Base-by-base conservation (phyloP, 2,888 invertebrate species). In the Terebella lapidaria region DNA sequence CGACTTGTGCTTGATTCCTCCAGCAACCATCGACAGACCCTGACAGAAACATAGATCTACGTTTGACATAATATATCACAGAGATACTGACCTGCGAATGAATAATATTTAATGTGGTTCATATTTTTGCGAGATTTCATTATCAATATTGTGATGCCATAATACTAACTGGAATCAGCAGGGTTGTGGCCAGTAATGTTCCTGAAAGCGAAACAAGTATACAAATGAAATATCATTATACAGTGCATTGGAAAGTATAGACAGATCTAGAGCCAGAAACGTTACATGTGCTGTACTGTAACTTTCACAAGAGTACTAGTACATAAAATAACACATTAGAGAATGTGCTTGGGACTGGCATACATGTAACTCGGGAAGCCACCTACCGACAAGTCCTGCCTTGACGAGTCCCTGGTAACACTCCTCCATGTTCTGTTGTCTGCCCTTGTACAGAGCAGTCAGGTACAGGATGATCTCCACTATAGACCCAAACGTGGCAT, bases 161-260 rank as follows among this genome's bases (percentile, higher is more conserved):
- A n/a, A n/a, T n/a, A 75, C 75, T 72, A 64, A 75, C 77, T 5
- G 77, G 77, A 47, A 77, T 74, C 22, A 77, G 70, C 47, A 77
- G 60, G 56, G 75, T 72, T 63, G 74, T 72, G 25, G 72, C 76
- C 49, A 77, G 61, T 18, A 77, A 67, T 10, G 76, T 73, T 29
- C 77, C 75, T 76, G 68, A 29, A 45, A 57, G 3, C 49, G 26
- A 18, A 3, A 51, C 22, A 57, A 20, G n/a, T 29, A 51, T 56
- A n/a, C n/a, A 10, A 15, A 35, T 35, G 42, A 15, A 35, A 35
- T 35, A 15, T 35, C 10, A 35, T n/a, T 35, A n/a, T 35, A 35
- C 42, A 35, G 42, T 35, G 42, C 42, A n/a, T 35, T 35, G 10
- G 42, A 35, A 35, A 10, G 42, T n/a, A n/a, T n/a, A n/a, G n/a